Evolutionary conservation across 1,140 invertebrate genomes (phyloP).

Genomic region (Hyphantria cunea): DNA sequence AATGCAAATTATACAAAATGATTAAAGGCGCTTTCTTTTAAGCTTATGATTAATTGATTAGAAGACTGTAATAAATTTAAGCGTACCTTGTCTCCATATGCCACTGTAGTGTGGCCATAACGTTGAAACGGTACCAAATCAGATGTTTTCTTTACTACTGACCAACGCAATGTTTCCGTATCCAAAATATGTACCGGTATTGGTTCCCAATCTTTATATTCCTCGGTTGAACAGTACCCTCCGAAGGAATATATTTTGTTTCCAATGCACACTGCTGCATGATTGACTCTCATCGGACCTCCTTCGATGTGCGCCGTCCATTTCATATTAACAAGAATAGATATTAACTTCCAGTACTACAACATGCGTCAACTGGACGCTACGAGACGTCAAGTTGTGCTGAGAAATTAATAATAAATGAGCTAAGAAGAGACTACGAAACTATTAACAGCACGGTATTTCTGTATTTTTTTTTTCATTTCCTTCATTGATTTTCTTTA

Average conservation of each 20-base stretch:
- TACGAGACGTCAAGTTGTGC: no score
- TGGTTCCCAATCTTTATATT: conserved; percentile 88
- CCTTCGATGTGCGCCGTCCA: conserved; percentile 93
- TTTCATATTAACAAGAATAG: conserved; percentile 44
- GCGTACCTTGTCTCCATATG: conserved; percentile 86
- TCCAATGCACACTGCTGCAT: conserved; percentile 92
- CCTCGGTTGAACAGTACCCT: conserved; percentile 89
- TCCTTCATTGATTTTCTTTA: conserved; percentile 15
- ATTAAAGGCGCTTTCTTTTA: no score
- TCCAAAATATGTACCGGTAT: conserved; percentile 95
- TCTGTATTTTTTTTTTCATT: conserved; percentile 9
- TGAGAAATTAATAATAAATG: no score
- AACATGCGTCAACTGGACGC: no score
- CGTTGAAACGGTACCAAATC: conserved; percentile 68
- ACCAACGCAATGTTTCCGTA: conserved; percentile 86
- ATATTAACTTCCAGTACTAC: neutral
- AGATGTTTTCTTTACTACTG: conserved; percentile 54
- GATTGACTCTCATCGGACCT: conserved; percentile 91
- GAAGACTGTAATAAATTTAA: neutral
- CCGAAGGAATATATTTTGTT: conserved; percentile 95
- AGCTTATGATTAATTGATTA: no score
- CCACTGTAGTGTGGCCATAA: conserved; percentile 95
- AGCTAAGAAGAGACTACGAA: neutral
- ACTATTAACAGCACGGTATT: neutral
- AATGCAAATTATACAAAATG: no score